phyloP scores from a whole-genome alignment of 1,140 invertebrate genomes.

The Leptoteleia sp. region DNA sequence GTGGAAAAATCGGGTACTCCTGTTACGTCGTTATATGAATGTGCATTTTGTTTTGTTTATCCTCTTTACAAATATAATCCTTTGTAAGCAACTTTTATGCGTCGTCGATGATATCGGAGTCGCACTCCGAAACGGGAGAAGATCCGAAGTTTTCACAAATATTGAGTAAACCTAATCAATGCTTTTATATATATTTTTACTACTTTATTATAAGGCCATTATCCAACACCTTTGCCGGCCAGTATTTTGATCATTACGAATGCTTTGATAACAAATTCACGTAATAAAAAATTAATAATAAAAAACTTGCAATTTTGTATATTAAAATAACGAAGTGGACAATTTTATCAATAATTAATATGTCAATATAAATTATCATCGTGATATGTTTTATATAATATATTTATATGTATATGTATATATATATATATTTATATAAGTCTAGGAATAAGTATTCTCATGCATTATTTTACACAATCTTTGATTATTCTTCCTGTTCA shows the following conservation, averaged over 20 bases:
- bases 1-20: slow-evolving; percentile 46
- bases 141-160: slow-evolving; percentile 35
- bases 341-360: too few species aligned
- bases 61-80: slow-evolving; percentile 64
- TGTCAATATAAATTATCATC: slow-evolving; percentile 32
- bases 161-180: slow-evolving; percentile 2
- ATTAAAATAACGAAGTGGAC: too few species aligned
- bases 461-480: slow-evolving; percentile 37
- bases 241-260: slow-evolving; percentile 48
- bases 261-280: too few species aligned
- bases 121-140: slow-evolving; percentile 50
- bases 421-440: too few species aligned
- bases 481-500: slow-evolving; percentile 7
- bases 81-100: slow-evolving; percentile 63
- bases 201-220: slow-evolving; percentile 27
- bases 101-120: slow-evolving; percentile 51
- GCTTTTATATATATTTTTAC: not conserved
- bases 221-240: slow-evolving; percentile 14
- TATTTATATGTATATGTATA: slow-evolving; percentile 19
- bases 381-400: slow-evolving; percentile 43
- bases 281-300: too few species aligned
- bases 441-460: slow-evolving; percentile 32
- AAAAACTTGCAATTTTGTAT: too few species aligned
- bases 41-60: slow-evolving; percentile 47
- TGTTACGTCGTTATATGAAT: slow-evolving; percentile 50